Evolutionary conservation across 2,888 invertebrate genomes (phyloP).

Genomic region (Neelides folsomi): DNA sequence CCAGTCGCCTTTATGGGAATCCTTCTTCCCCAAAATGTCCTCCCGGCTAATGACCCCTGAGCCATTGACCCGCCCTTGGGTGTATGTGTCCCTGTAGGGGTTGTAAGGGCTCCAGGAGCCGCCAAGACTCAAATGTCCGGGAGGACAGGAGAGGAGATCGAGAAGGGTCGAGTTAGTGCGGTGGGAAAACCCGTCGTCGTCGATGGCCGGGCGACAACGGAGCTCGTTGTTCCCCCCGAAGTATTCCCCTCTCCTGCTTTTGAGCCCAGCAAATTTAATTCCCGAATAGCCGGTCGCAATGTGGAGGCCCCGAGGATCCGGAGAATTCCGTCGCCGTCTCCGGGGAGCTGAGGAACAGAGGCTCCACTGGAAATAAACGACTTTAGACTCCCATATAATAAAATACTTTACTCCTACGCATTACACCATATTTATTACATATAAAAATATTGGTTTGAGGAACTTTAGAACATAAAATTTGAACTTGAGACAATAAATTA

Average conservation of each 20-base stretch:
- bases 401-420: too few species aligned
- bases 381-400: too few species aligned
- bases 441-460: too few species aligned
- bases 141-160: constrained; percentile 14
- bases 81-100: background rate
- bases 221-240: constrained; percentile 13
- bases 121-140: constrained; percentile 10
- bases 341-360: background rate
- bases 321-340: background rate
- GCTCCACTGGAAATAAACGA: background rate
- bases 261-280: constrained; percentile 10
- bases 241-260: constrained; percentile 8
- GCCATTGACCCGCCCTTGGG: background rate
- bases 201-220: constrained; percentile 6
- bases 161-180: constrained; percentile 10
- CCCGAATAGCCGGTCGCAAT: constrained; percentile 14
- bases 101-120: constrained; percentile 8
- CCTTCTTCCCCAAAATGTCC: background rate
- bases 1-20: constrained; percentile 1
- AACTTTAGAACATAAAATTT: too few species aligned
- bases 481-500: too few species aligned
- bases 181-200: background rate
- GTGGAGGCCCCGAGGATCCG: constrained; percentile 4
- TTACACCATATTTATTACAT: too few species aligned
- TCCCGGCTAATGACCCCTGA: background rate